Evolutionary conservation across 2,888 invertebrate genomes (phyloP).

Genomic region (Philhelius pedissequus): DNA sequence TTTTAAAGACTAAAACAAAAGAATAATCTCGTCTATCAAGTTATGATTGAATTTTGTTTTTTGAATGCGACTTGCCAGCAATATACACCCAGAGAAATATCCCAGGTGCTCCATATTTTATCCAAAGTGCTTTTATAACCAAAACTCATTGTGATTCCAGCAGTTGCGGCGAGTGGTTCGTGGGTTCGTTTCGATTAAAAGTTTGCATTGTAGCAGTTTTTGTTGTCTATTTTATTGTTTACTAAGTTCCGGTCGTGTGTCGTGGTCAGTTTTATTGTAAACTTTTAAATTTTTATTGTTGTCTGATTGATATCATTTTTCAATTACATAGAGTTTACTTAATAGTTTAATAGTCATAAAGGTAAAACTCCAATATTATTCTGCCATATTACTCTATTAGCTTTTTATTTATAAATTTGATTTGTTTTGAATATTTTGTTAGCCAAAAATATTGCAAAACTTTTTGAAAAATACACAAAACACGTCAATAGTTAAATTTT

Average conservation of each 20-base stretch:
- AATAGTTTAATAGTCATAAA: not conserved
- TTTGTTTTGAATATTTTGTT: not conserved
- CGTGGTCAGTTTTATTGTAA: constrained; percentile 26
- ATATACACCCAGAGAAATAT: constrained; percentile 33
- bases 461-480: not conserved
- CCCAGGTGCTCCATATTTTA: constrained; percentile 72
- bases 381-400: no score
- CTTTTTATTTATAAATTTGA: not conserved
- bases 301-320: not conserved
- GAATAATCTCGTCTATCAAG: constrained; percentile 44
- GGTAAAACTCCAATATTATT: not conserved
- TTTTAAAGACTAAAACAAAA: not conserved
- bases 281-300: not conserved
- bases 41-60: constrained; percentile 22
- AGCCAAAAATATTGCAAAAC: not conserved
- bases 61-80: not conserved
- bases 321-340: not conserved
- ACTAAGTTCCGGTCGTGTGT: constrained; percentile 4
- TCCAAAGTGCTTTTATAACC: constrained; percentile 74
- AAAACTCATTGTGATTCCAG: constrained; percentile 76
- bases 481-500: not conserved
- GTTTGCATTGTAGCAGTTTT: constrained; percentile 6
- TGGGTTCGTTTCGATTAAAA: constrained; percentile 27
- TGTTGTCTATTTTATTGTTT: not conserved
- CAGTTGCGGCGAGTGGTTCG: constrained; percentile 74